A percentile compares a stretch with the other conserved stretches of the same genome.
These are phyloP conservation scores for Tryphoninae sp. DNA, from an alignment of 2,888 invertebrate species.

Conservation along the genomic window DNA sequence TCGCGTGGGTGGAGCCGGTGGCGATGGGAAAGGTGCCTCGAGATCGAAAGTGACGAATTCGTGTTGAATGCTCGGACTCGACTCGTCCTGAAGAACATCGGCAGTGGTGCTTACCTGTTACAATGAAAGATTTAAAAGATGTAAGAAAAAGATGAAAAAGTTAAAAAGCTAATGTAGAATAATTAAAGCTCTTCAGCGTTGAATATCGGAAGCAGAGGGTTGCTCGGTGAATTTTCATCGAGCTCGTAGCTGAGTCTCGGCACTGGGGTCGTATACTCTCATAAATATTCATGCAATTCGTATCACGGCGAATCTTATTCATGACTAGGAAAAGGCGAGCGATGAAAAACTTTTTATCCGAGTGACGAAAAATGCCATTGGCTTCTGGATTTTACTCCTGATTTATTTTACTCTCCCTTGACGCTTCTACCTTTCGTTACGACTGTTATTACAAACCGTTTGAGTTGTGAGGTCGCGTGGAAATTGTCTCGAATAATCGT, in stretches of 20 bases:
- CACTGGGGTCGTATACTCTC: not conserved
- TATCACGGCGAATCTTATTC: conserved; percentile 29
- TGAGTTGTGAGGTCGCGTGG: conserved; percentile 87
- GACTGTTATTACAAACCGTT: conserved; percentile 81
- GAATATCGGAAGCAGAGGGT: conserved; percentile 40
- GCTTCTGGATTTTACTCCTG: not conserved
- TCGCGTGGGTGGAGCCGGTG: conserved; percentile 77
- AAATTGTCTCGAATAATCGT: conserved; percentile 80
- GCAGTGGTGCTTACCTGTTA: conserved; percentile 85
- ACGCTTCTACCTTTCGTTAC: not conserved
- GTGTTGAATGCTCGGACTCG: conserved; percentile 83
- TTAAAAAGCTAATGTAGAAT: not conserved
- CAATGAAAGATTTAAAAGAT: conserved; percentile 13
- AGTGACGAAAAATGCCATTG: not conserved
- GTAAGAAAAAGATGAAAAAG: conserved; percentile 16
- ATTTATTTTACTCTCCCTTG: not conserved
- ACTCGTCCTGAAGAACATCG: conserved; percentile 81
- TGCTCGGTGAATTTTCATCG: conserved; percentile 29
- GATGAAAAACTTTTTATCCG: conserved; percentile 13
- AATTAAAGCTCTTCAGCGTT: conserved; percentile 33
- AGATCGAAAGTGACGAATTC: conserved; percentile 88
- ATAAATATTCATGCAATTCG: conserved; percentile 54
- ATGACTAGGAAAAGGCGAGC: not conserved
- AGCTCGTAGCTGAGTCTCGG: conserved; percentile 11
- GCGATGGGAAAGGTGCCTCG: conserved; percentile 83